Base-by-base conservation (phyloP, 2,888 invertebrate genomes). In the Sisyra nigra region DNA sequence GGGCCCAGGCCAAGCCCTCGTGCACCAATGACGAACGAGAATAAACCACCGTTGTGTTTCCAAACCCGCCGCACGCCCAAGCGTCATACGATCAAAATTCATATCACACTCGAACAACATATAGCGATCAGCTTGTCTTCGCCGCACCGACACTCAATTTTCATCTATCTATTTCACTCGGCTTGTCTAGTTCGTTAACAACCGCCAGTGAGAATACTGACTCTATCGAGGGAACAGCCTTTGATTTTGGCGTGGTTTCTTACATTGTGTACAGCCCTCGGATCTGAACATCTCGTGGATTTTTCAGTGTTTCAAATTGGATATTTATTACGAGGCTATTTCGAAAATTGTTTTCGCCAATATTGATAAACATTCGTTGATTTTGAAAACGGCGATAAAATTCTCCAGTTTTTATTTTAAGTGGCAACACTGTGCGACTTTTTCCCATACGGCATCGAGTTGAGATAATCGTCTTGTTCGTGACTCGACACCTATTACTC, bases 21-120 rank as follows among this genome's bases (percentile, higher is more conserved):
- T 52, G 52, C 45, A 42, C 48, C 48, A 47, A 48, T 46, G 41
- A 44, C 48, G 34, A 41, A 30, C 40, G 34, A 47, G 48, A 46
- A 48, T 48, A 32, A 47, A 41, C 52, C 46, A 24, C 24, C 24
- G 24, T 24, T 24, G 46, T 48, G 45, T 45, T 41, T 35, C 45
- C 36, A 41, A 40, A 32, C 30, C 42, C 42, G 41, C 41, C 44
- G 42, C 47, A 47, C 47, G 47, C 47, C 47, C 47, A 44, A 47
- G 42, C 44, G 34, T 24, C 24, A 24, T 24, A 29, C 43, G 30
- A 19, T 31, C 46, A 33, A 44, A 18, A 18, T 19, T 19, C 11
- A 14, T n/a, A 38, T 38, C 19, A 10, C 9, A 18, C 2, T n/a
- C 15, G 19, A 10, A 17, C 11, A 9, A 18, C 18, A 11, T 18